These are phyloP conservation scores for Antechinus flavipes DNA, from an alignment of 2,113 vertebrate genomes.

Conservation along the genomic window DNA sequence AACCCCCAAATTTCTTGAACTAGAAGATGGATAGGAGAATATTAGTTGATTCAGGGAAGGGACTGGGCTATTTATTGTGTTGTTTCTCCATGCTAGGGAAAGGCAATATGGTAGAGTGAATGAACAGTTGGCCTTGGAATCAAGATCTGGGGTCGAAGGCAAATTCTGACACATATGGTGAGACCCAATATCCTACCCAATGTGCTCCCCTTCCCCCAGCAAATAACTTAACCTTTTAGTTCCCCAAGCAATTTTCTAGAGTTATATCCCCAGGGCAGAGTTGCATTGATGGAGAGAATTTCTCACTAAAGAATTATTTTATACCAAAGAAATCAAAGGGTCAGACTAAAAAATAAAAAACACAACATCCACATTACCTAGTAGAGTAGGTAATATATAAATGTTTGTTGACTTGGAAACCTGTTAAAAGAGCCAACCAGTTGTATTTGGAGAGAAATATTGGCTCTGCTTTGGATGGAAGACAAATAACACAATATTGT, in stretches of 20 bases:
- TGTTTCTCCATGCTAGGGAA: background rate
- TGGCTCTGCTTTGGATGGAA: background rate
- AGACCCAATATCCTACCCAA: background rate
- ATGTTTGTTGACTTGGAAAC: background rate
- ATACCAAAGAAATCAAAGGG: background rate
- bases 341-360: background rate
- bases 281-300: background rate
- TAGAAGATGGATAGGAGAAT: background rate
- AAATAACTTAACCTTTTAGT: background rate
- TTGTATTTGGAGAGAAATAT: background rate
- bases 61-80: background rate
- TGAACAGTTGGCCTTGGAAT: background rate
- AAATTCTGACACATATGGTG: background rate
- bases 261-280: background rate
- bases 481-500: background rate
- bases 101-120: background rate
- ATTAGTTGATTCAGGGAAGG: background rate
- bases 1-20: background rate
- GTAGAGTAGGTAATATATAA: background rate
- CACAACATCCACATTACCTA: background rate
- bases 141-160: background rate
- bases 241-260: background rate
- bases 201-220: background rate
- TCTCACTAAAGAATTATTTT: background rate
- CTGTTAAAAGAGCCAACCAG: background rate